Percentiles rank a stretch among this genome's conserved stretches.
phyloP scores from a whole-genome alignment of 2,797 vertebrate genomes.

The Ispidina picta region DNA sequence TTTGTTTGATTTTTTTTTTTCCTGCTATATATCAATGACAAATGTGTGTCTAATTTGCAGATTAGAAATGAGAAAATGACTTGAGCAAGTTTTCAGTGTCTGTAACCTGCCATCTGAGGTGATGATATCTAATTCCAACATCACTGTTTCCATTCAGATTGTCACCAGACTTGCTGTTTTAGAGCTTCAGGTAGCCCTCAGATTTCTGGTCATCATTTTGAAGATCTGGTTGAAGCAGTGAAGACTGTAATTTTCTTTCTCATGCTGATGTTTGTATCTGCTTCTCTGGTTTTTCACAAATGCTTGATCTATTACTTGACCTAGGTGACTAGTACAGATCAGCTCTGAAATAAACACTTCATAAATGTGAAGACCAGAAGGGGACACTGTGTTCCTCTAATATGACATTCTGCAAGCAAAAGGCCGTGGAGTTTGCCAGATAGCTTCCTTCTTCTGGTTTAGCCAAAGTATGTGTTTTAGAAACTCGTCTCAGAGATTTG shows the following conservation, averaged over 20 bases:
- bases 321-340: neutral
- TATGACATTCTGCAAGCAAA: neutral
- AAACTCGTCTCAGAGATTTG: neutral
- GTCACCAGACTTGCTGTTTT: neutral
- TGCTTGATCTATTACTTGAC: neutral
- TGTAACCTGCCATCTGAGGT: neutral
- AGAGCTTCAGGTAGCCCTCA: neutral
- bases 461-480: neutral
- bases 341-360: neutral
- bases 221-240: neutral
- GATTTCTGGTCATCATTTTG: neutral
- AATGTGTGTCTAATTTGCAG: neutral
- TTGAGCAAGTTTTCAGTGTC: neutral
- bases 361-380: neutral
- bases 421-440: neutral
- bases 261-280: neutral
- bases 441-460: neutral
- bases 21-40: neutral
- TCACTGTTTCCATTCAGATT: neutral
- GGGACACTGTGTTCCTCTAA: neutral
- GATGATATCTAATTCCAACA: neutral
- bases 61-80: neutral
- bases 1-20: neutral
- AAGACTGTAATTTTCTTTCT: neutral
- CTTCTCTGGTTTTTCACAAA: neutral